A percentile compares a stretch with the other conserved stretches of the same genome.
Conservation (phyloP, 2,888 invertebrate genomes). For the Dermolepida albohirtum region DNA sequence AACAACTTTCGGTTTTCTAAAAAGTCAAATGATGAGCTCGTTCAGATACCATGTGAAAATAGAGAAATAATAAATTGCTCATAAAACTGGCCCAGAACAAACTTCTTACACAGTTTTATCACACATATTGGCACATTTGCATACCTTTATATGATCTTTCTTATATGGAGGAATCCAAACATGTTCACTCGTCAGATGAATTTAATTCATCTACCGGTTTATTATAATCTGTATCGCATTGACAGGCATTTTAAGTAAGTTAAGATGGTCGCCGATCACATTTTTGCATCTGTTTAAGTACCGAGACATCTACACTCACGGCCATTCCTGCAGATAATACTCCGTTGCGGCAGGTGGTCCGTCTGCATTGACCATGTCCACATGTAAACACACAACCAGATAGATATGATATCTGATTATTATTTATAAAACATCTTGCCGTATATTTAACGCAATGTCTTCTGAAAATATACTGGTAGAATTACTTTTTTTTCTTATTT, state of each 20-base stretch:
- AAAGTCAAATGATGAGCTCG: no score
- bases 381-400: constrained; percentile 46
- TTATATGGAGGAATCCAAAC: constrained; percentile 28
- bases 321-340: constrained; percentile 48
- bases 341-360: constrained; percentile 49
- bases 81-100: constrained; percentile 6
- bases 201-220: constrained; percentile 38
- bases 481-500: constrained; percentile 31
- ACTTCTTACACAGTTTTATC: constrained; percentile 19
- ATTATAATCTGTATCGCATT: constrained; percentile 38
- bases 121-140: background rate
- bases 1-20: no score
- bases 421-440: constrained; percentile 49
- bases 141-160: background rate
- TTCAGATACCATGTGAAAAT: background rate
- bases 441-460: constrained; percentile 42
- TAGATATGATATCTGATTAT: constrained; percentile 50
- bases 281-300: constrained; percentile 45
- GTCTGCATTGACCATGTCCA: constrained; percentile 47
- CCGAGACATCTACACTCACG: constrained; percentile 41
- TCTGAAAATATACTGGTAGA: constrained; percentile 42
- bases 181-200: constrained; percentile 20
- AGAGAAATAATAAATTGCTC: constrained; percentile 7
- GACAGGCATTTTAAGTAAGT: constrained; percentile 38
- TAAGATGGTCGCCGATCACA: constrained; percentile 40